phyloP scores from a whole-genome alignment of 2,113 vertebrate species.

The Xiphophorus hellerii region DNA sequence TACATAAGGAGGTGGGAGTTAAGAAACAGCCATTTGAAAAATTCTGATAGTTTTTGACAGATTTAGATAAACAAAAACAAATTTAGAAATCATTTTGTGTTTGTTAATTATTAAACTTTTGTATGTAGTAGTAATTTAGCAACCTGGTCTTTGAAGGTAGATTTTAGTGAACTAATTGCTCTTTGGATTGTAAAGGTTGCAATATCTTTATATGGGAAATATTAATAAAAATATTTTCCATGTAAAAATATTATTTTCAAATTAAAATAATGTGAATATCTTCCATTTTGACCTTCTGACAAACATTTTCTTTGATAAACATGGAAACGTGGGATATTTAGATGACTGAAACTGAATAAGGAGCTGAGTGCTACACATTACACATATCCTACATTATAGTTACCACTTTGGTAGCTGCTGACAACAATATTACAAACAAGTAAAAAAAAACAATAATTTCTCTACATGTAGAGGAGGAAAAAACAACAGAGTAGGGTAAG shows the following conservation, averaged over 20 bases:
- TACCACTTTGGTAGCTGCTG: constrained; percentile 28
- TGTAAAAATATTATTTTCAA: neutral
- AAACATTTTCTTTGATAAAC: neutral
- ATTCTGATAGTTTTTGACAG: too few species aligned
- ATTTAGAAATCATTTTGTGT: too few species aligned
- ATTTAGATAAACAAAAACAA: neutral
- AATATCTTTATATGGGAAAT: too few species aligned
- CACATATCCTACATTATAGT: constrained; percentile 44
- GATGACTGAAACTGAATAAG: constrained; percentile 13
- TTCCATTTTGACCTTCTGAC: neutral
- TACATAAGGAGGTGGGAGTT: neutral
- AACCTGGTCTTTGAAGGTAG: neutral
- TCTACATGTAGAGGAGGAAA: constrained; percentile 54
- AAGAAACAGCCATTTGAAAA: too few species aligned
- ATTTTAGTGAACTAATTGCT: neutral
- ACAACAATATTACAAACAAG: constrained; percentile 21
- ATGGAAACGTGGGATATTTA: neutral
- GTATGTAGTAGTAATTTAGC: neutral
- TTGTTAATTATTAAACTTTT: neutral
- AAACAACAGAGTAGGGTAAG: constrained; percentile 15
- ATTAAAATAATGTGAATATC: neutral
- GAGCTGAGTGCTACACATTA: constrained; percentile 68
- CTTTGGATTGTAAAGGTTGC: neutral
- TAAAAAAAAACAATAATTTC: constrained; percentile 28
- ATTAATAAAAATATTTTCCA: neutral